phyloP scores from a whole-genome alignment of 2,797 vertebrate genomes.

The Parotocinclus haroldoi region DNA sequence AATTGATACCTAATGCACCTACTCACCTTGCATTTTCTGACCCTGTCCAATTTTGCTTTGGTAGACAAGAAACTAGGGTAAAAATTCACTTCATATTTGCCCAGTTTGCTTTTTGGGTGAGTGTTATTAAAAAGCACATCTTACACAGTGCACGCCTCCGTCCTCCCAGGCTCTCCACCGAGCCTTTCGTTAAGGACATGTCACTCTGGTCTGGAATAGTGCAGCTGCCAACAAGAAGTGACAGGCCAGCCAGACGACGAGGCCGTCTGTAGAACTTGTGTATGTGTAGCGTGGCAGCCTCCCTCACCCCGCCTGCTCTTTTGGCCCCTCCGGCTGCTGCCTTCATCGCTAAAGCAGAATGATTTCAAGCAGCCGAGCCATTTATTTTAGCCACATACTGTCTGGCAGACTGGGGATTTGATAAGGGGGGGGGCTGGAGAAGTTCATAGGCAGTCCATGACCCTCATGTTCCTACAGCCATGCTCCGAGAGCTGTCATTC shows the following conservation, averaged over 20 bases:
- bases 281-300: constrained; percentile 9
- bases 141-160: constrained; percentile 11
- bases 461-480: constrained; percentile 2
- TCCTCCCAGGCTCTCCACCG: constrained; percentile 6
- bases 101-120: constrained; percentile 11
- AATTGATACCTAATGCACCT: too few species aligned
- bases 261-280: constrained; percentile 8
- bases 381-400: constrained; percentile 36
- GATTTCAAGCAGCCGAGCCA: constrained; percentile 30
- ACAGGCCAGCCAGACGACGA: constrained; percentile 41
- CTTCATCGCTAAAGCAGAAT: constrained; percentile 29
- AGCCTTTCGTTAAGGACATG: constrained; percentile 44
- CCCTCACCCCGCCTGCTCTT: constrained; percentile 21
- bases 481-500: too few species aligned
- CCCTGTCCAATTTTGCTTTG: background rate
- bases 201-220: constrained; percentile 37
- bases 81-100: constrained; percentile 16
- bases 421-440: constrained; percentile 21
- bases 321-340: constrained; percentile 29
- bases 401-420: constrained; percentile 12
- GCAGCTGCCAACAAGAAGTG: constrained; percentile 43
- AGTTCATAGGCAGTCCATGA: constrained; percentile 21
- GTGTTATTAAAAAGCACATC: constrained; percentile 30
- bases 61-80: background rate
- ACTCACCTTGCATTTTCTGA: background rate